Percentiles rank a stretch among this genome's conserved stretches.
phyloP scores from a whole-genome alignment of 1,140 invertebrate species.

The Notospermus geniculatus region DNA sequence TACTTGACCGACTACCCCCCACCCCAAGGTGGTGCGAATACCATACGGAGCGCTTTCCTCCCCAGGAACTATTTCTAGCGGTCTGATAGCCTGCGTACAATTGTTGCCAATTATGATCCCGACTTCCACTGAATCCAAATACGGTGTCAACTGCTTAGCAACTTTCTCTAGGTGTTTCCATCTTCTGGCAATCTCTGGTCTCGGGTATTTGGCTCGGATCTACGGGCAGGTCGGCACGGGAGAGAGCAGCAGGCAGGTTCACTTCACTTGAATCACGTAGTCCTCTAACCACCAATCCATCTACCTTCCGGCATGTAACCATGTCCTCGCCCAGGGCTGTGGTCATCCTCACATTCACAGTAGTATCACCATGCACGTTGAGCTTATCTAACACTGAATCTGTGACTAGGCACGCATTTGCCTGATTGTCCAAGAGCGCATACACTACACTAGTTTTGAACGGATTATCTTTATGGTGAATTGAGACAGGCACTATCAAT shows the following conservation, averaged over 20 bases:
- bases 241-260: no score
- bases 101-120: no score
- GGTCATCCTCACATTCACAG: conserved; percentile 10
- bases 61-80: conserved; percentile 9
- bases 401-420: conserved; percentile 21
- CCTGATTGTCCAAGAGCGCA: conserved; percentile 24
- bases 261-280: no score
- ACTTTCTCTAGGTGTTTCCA: conserved; percentile 14
- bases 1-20: no score
- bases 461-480: conserved; percentile 13
- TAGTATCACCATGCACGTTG: neutral
- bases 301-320: no score
- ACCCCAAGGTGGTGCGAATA: conserved; percentile 18
- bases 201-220: no score
- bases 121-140: conserved; percentile 12
- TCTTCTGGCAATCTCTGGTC: conserved; percentile 15
- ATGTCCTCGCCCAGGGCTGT: no score
- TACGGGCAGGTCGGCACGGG: no score
- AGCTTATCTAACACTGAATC: conserved; percentile 12
- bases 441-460: conserved; percentile 16
- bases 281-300: no score
- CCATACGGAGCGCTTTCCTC: conserved; percentile 14
- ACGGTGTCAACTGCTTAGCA: neutral
- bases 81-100: no score
- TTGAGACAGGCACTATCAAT: no score